These are phyloP conservation scores for Vultur gryphus DNA, from an alignment of 2,797 vertebrate genomes.

Conservation along the genomic window DNA sequence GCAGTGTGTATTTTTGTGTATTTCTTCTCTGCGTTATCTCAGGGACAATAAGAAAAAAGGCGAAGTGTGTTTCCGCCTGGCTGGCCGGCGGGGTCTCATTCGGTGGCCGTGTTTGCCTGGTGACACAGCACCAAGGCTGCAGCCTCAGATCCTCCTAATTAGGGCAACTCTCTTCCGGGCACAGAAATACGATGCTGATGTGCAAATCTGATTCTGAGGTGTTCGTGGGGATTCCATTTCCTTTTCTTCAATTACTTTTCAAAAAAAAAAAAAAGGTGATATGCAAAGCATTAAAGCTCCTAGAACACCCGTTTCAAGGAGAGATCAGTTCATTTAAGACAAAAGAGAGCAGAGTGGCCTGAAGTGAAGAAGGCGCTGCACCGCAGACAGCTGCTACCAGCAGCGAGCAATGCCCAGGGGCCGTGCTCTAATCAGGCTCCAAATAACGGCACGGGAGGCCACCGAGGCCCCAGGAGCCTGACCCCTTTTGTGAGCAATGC, in stretches of 20 bases:
- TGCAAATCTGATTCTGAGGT: neutral
- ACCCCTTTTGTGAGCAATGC: neutral
- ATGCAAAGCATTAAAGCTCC: neutral
- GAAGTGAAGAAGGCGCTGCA: neutral
- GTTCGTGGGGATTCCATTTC: neutral
- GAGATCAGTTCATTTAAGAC: neutral
- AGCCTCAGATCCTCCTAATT: neutral
- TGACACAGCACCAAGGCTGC: neutral
- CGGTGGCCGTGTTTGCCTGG: neutral
- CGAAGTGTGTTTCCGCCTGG: neutral
- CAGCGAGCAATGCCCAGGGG: neutral
- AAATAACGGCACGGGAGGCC: fast-evolving
- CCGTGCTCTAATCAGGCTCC: neutral
- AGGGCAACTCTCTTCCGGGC: neutral
- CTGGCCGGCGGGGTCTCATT: neutral
- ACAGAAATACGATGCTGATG: neutral
- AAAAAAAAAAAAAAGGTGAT: neutral
- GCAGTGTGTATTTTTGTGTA: neutral
- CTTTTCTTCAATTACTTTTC: neutral
- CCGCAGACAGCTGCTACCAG: fast-evolving
- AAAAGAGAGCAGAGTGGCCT: neutral
- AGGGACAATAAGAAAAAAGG: neutral
- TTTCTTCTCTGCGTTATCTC: neutral
- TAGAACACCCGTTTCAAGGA: neutral
- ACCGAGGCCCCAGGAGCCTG: fast-evolving